These are phyloP conservation scores for Ailurus styani DNA, from an alignment of 2,113 vertebrate species.

Conservation along the genomic window DNA sequence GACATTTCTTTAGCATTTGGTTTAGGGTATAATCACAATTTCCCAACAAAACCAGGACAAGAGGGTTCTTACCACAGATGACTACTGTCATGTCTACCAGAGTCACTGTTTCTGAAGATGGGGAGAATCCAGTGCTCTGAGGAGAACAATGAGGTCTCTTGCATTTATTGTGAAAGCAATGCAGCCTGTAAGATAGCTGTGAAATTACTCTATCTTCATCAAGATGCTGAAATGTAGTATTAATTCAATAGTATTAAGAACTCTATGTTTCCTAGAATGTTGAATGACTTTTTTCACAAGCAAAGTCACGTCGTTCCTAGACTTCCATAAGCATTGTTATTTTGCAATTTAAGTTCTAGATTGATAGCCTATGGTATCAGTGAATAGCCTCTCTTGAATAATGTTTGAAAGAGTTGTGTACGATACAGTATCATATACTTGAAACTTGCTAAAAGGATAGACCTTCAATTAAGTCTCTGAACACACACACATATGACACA, in stretches of 20 bases:
- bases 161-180: neutral
- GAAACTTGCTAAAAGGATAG: neutral
- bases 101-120: neutral
- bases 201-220: conserved; percentile 44
- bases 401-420: neutral
- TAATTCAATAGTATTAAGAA: conserved; percentile 60
- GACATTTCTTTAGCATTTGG: neutral
- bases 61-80: neutral
- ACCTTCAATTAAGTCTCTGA: neutral
- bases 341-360: neutral
- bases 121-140: neutral
- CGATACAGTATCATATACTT: neutral
- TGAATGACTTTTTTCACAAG: conserved; percentile 22
- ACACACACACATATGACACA: neutral
- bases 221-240: conserved; percentile 54
- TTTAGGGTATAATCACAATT: neutral
- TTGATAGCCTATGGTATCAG: neutral
- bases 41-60: neutral
- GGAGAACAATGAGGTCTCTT: conserved; percentile 8
- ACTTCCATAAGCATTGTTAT: neutral
- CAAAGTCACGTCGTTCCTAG: neutral
- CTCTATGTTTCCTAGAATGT: conserved; percentile 33
- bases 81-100: neutral
- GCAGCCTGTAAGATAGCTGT: neutral
- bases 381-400: neutral